These are phyloP conservation scores for cattle (Bos taurus) DNA, from an alignment of 2,113 vertebrate genomes.

Conservation along the genomic window DNA sequence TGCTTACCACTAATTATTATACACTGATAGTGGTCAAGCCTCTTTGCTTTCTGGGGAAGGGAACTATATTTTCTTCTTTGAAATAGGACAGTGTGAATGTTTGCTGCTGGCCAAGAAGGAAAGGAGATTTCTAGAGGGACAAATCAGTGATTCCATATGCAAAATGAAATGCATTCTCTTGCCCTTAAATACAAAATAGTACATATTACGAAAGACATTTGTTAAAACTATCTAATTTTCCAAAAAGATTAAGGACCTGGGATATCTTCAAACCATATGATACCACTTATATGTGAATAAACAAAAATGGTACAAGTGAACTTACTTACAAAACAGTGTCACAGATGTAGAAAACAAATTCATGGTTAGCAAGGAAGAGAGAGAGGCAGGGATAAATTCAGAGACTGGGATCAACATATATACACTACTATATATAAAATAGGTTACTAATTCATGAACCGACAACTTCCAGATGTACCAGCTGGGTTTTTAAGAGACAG, in stretches of 20 bases:
- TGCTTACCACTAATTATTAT: not conserved
- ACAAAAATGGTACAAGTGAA: not conserved
- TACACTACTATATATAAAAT: not conserved
- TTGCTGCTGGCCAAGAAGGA: conserved; percentile 15
- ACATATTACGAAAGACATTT: conserved; percentile 49
- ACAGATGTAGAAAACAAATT: not conserved
- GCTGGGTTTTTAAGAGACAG: not conserved
- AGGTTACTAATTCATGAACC: not conserved
- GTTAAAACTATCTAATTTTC: not conserved
- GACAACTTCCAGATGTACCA: not conserved
- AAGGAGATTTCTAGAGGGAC: conserved; percentile 32
- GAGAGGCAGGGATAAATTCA: not conserved
- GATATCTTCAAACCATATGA: not conserved
- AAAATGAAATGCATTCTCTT: conserved; percentile 48
- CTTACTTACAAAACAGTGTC: not conserved
- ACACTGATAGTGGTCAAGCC: not conserved
- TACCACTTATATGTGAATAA: not conserved
- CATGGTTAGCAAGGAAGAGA: not conserved
- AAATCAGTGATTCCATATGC: conserved; percentile 16
- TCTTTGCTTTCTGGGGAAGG: not conserved
- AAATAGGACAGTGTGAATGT: not conserved
- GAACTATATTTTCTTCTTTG: not conserved
- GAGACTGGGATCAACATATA: not conserved
- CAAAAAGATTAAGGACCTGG: not conserved
- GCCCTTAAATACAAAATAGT: conserved; percentile 63